A percentile compares a stretch with the other conserved stretches of the same genome.
Evolutionary conservation across 2,113 vertebrate species (phyloP).

Genomic region (Trogon surrucura): DNA sequence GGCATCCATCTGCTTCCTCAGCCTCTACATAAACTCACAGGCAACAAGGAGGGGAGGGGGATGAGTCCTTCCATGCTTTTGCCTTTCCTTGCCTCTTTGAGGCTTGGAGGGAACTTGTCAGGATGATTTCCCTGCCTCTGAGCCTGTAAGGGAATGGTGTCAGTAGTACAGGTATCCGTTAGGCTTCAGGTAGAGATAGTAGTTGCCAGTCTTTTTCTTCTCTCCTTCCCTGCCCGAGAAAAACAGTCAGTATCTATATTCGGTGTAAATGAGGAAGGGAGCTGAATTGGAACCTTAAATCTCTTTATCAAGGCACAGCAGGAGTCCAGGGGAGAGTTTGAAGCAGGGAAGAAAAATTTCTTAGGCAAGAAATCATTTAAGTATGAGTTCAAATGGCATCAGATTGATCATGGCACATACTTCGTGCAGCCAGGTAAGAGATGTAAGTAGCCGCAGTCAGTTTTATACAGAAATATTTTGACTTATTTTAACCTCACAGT

Average conservation of each 20-base stretch:
- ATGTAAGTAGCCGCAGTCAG: background rate
- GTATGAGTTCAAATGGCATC: background rate
- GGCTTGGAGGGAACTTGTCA: background rate
- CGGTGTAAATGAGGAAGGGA: background rate
- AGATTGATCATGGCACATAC: background rate
- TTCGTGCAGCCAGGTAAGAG: background rate
- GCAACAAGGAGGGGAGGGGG: background rate
- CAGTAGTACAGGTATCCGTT: background rate
- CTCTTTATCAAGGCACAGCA: background rate
- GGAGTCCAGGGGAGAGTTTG: background rate
- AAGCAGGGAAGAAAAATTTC: background rate
- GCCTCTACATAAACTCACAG: background rate
- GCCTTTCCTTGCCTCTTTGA: background rate
- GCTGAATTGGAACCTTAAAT: background rate
- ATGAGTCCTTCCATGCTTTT: background rate
- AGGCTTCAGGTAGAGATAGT: background rate
- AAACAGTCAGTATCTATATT: background rate
- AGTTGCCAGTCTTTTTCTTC: background rate
- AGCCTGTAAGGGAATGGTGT: background rate
- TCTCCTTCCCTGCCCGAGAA: background rate
- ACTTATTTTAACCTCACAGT: background rate
- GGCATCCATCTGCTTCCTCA: constrained; percentile 6
- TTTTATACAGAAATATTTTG: background rate
- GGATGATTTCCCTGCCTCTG: background rate
- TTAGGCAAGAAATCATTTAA: background rate